These are phyloP conservation scores for Eospalax fontanierii DNA, from an alignment of 2,797 vertebrate genomes.

Conservation along the genomic window DNA sequence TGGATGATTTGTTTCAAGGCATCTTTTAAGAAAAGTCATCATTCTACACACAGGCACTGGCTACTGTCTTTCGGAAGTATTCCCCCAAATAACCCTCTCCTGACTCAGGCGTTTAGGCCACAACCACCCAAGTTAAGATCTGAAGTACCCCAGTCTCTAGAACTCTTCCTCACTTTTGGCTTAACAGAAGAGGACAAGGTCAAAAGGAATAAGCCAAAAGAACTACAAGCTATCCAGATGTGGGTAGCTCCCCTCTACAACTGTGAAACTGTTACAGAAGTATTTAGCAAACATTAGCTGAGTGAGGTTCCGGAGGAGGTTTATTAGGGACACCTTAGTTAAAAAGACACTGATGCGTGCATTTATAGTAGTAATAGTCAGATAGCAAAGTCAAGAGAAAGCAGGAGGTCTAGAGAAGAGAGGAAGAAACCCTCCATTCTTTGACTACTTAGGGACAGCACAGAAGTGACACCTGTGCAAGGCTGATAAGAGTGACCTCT, in stretches of 20 bases:
- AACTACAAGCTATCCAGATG: background rate
- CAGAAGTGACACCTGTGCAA: fast-evolving
- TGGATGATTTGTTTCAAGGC: background rate
- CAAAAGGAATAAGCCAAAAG: background rate
- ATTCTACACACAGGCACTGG: background rate
- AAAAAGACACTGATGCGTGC: background rate
- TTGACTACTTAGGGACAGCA: background rate
- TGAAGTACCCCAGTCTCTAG: background rate
- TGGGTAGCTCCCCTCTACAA: background rate
- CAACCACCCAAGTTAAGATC: background rate
- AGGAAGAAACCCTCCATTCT: background rate
- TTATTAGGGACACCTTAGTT: background rate
- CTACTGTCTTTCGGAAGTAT: background rate
- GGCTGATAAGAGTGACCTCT: background rate
- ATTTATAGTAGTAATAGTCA: background rate
- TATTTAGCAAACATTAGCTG: background rate
- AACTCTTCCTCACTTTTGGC: background rate
- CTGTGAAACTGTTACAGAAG: background rate
- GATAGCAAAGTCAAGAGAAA: background rate
- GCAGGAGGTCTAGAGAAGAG: background rate
- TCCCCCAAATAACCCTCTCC: background rate
- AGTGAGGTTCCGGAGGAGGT: background rate
- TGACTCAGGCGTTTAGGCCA: background rate
- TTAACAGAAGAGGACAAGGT: background rate
- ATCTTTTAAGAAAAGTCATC: constrained; percentile 15